Evolutionary conservation across 2,888 invertebrate species (phyloP).

Genomic region (Tridacna crocea): DNA sequence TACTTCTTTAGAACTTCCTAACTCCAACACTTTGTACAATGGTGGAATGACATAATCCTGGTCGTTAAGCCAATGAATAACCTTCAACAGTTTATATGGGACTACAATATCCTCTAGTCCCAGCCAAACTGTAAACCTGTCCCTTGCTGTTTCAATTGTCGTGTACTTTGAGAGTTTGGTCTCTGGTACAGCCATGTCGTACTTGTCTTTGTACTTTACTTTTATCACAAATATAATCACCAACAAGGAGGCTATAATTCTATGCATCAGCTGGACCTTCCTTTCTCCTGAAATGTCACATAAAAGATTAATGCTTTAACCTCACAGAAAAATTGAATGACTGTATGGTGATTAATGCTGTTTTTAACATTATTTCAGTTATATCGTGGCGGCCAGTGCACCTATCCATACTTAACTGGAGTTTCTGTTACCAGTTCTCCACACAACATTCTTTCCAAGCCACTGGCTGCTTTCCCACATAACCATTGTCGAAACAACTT

Average conservation of each 20-base stretch:
- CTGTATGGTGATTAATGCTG: too few relatives aligned
- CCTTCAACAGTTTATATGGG: constrained; percentile 16
- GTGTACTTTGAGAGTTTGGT: background rate
- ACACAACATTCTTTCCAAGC: too few relatives aligned
- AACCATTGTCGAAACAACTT: too few relatives aligned
- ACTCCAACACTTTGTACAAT: constrained; percentile 39
- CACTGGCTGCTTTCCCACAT: too few relatives aligned
- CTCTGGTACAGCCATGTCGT: background rate
- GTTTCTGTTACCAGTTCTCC: too few relatives aligned
- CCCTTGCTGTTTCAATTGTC: background rate
- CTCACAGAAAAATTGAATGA: too few relatives aligned
- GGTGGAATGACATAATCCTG: constrained; percentile 36
- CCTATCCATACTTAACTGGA: too few relatives aligned
- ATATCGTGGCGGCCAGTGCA: too few relatives aligned
- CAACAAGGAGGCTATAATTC: constrained; percentile 29
- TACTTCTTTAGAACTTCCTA: constrained; percentile 25
- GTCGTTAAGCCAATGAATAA: constrained; percentile 31
- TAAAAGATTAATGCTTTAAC: background rate
- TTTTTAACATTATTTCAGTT: too few relatives aligned
- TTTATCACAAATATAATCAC: constrained; percentile 5
- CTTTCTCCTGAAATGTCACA: background rate
- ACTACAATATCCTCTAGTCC: background rate
- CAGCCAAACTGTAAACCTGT: background rate
- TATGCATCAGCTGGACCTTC: background rate
- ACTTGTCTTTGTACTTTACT: background rate